Base-by-base conservation (phyloP, 2,888 invertebrate species). In the Perizoma affinitatum region DNA sequence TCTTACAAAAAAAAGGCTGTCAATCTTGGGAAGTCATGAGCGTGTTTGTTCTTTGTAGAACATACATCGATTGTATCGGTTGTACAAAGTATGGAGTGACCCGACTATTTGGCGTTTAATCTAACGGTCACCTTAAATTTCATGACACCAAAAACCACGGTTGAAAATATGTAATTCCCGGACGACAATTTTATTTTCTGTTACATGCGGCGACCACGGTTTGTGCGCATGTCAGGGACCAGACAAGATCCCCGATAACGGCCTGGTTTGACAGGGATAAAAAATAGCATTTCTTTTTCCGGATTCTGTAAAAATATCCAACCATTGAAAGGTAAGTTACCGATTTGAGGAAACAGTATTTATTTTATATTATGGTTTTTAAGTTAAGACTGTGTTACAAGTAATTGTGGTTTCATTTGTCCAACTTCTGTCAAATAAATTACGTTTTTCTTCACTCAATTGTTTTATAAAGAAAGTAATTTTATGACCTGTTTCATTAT, bases 141-240 rank as follows among this genome's bases (percentile, higher is more conserved):
- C 73, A 74, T 75, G 78, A 74, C 72, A 73, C 71, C 69, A 71
- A 79, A 82, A 78, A 67, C 69, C 64, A 64, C 66, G 65, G 64
- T 71, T 73, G 58, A 78, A 82, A 78, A 78, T 79, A n/a, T n/a
- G n/a, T n/a, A 78, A 80, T 79, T 78, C 73, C 68, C 45, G 43
- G 59, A 63, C 63, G 61, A 54, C 53, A 61, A 68, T 75, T 79
- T 80, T 78, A 76, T 78, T 79, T 78, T 74, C 58, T 70, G 64
- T 59, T 64, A 69, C 65, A 72, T 68, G 61, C 68, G 56, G 65
- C 59, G 52, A 64, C 68, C 65, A 74, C 63, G 50, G 62, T 63
- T 71, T 72, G 63, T 61, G 62, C 58, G 54, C 50, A 35, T 59
- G 48, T 51, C 58, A 49, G 52, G 52, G 52, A 56, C 54, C 35